Evolutionary conservation across 2,888 invertebrate species (phyloP), one percentile per base, ranked within the genome.

Genomic region (Caenorhabditis sp.): DNA sequence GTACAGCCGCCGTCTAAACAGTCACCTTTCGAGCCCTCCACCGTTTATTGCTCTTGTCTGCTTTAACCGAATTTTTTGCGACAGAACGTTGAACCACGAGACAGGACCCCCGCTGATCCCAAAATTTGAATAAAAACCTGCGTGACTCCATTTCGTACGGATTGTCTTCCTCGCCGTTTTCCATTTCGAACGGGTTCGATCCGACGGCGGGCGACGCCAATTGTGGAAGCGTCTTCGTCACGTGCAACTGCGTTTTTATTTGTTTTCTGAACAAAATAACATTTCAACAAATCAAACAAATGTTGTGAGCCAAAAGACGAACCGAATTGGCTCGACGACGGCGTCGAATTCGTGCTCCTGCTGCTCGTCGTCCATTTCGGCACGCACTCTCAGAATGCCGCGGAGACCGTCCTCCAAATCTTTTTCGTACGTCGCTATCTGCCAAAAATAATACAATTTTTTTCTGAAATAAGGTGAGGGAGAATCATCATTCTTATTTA

Each of bases 301-400:
- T 9, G 6, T 35, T 2, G 13, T 35, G n/a, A n/a, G n/a, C n/a
- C n/a, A n/a, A 7, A 35, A 35, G 5, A 30, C 26, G 5, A 35
- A 79, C 80, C 78, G 52, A n/a, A 83, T 82, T 7, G 84, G 84
- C 24, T 85, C 84, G 4, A 84, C 65, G n/a, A 78, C 46, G 11
- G 65, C 27, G 53, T 85, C 85, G 26, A 85, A 85, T 15, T 72
- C 65, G 9, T 83, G 79, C 39, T 77, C 74, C 26, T 65, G 74
- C 1, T 70, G 63, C 7, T 35, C 43, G 43, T 77, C 74, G 1
- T 20, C 27, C 46, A 85, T 45, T 24, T 80, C 74, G 8, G 37
- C 55, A 27, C 84, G 65, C 11, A 80, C 61, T 24, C 72, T 52
- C 15, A 85, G 27, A 35, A 85, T 65, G 39, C 83, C 81, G 13